A percentile compares a stretch with the other conserved stretches of the same genome.
phyloP scores from a whole-genome alignment of 2,888 invertebrate genomes.

The Parapristionchus giblindavisi region DNA sequence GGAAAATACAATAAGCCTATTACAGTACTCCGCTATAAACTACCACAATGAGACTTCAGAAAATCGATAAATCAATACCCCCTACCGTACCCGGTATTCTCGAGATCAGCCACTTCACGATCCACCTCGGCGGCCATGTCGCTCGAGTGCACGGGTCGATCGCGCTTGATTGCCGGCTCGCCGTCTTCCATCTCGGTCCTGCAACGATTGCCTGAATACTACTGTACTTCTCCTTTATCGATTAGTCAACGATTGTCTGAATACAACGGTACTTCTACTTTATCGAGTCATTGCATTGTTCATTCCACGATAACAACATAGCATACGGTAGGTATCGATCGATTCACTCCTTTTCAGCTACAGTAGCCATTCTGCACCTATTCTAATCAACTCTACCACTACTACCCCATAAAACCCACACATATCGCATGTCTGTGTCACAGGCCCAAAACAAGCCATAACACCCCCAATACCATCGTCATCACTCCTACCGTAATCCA shows the following conservation, averaged over 20 bases:
- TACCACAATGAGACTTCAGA: too few species aligned
- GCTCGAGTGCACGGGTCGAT: constrained; percentile 28
- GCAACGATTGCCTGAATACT: constrained; percentile 18
- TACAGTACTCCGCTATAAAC: too few species aligned
- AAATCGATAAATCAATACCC: background rate
- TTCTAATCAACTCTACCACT: too few species aligned
- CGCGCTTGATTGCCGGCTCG: constrained; percentile 12
- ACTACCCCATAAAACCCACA: too few species aligned
- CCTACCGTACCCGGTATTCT: constrained; percentile 22
- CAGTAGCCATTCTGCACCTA: too few species aligned
- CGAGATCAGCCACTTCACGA: constrained; percentile 21
- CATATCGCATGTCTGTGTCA: too few species aligned
- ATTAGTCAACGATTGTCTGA: constrained; percentile 12
- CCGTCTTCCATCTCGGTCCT: constrained; percentile 13
- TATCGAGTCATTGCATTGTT: background rate
- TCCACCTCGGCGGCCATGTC: constrained; percentile 22
- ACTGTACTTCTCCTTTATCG: background rate
- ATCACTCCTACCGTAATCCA: too few species aligned
- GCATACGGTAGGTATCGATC: too few species aligned
- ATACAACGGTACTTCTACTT: background rate
- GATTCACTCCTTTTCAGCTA: too few species aligned
- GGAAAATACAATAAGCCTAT: too few species aligned
- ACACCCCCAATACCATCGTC: too few species aligned
- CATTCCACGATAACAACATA: constrained; percentile 20
- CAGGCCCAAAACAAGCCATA: too few species aligned